Evolutionary conservation across 2,888 invertebrate species (phyloP).

Genomic region (Drosophila kanekoi): DNA sequence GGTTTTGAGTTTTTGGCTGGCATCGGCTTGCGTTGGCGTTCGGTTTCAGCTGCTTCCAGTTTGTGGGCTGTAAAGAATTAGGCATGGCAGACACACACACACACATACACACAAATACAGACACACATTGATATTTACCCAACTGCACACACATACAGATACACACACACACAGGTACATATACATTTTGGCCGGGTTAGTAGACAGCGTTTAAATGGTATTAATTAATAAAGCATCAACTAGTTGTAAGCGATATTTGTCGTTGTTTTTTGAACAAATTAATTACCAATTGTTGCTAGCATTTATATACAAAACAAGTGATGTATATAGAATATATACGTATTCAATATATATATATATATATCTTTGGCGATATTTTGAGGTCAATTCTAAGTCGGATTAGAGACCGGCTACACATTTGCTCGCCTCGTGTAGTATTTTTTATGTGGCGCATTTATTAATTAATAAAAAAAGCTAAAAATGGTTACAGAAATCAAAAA

Average conservation of each 20-base stretch:
- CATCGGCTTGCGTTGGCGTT: constrained; percentile 34
- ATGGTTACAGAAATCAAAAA: constrained; percentile 7
- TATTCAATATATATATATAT: constrained; percentile 10
- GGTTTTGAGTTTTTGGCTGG: constrained; percentile 14
- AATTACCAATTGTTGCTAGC: constrained; percentile 60
- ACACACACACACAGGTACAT: constrained; percentile 9
- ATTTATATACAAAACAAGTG: constrained; percentile 64
- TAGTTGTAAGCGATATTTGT: constrained; percentile 52
- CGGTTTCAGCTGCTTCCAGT: constrained; percentile 28
- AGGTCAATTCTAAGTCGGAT: constrained; percentile 19
- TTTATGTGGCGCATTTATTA: constrained; percentile 3
- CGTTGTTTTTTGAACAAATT: constrained; percentile 49
- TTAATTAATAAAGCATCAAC: constrained; percentile 50
- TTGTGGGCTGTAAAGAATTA: constrained; percentile 40
- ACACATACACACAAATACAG: constrained; percentile 6
- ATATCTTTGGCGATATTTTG: constrained; percentile 17
- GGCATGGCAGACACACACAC: constrained; percentile 12
- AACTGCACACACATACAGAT: constrained; percentile 9
- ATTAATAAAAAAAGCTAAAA: constrained; percentile 15
- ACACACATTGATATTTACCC: constrained; percentile 27
- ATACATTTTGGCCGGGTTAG: constrained; percentile 50
- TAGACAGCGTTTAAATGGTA: constrained; percentile 65
- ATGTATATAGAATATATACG: constrained; percentile 25
- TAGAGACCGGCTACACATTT: constrained; percentile 52
- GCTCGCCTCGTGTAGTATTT: constrained; percentile 43